Percentiles rank a stretch among this genome's conserved stretches.
These are phyloP conservation scores for Dinocampus coccinellae DNA, from an alignment of 2,888 invertebrate species.

Conservation along the genomic window DNA sequence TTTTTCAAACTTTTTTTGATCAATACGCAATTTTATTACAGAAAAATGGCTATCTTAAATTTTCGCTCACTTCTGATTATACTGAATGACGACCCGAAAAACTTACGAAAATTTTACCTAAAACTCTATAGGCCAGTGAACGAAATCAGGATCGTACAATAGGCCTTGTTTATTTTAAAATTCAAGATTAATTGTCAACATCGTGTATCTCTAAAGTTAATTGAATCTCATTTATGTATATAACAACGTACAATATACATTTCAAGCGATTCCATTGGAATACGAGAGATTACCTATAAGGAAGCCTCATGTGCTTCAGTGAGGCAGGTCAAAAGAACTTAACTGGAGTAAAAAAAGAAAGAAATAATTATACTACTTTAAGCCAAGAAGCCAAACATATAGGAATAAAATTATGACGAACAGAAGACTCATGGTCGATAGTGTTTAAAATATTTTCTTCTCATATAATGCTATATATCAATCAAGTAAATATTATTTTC, in stretches of 20 bases:
- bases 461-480: background rate
- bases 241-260: background rate
- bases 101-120: too few relatives aligned
- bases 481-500: too few relatives aligned
- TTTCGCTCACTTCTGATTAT: too few relatives aligned
- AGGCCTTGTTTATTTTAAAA: too few relatives aligned
- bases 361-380: background rate
- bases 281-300: constrained; percentile 12
- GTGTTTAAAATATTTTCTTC: background rate
- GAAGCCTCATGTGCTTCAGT: constrained; percentile 20
- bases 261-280: background rate
- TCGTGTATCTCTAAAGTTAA: background rate
- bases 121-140: too few relatives aligned
- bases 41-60: too few relatives aligned
- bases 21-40: too few relatives aligned
- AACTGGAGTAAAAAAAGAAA: constrained; percentile 23
- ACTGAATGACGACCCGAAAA: too few relatives aligned
- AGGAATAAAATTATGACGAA: background rate
- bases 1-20: too few relatives aligned
- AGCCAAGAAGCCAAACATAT: constrained; percentile 20
- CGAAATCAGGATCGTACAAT: too few relatives aligned
- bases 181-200: constrained; percentile 21
- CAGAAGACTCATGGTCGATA: too few relatives aligned
- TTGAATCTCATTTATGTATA: background rate
- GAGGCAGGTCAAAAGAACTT: constrained; percentile 34